These are phyloP conservation scores for Muscina levida DNA, from an alignment of 2,888 invertebrate species.

Conservation along the genomic window DNA sequence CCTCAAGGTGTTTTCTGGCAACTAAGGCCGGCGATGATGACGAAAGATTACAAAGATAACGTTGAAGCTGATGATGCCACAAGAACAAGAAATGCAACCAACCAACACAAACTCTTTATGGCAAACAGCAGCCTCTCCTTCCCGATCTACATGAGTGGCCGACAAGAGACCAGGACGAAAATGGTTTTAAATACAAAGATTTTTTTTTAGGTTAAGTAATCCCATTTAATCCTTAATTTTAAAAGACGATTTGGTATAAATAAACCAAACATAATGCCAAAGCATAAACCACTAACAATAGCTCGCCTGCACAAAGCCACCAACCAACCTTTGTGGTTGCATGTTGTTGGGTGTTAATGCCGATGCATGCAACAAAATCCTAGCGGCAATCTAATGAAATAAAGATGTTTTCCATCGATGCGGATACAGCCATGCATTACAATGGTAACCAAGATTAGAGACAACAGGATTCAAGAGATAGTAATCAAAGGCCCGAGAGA, in stretches of 20 bases:
- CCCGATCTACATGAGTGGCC: no score
- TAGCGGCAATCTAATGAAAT: constrained; percentile 7
- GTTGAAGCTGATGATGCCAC: no score
- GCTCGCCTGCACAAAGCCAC: not conserved
- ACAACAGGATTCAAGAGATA: constrained; percentile 11
- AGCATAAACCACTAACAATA: not conserved
- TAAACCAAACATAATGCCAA: constrained; percentile 41
- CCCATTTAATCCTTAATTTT: constrained; percentile 64
- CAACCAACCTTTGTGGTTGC: not conserved
- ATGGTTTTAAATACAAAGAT: no score
- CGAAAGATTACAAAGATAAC: no score
- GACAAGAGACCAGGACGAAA: no score
- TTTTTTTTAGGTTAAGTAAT: constrained; percentile 61
- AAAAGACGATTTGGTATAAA: constrained; percentile 57
- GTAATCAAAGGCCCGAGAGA: constrained; percentile 1
- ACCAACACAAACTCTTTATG: no score
- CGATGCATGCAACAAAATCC: constrained; percentile 20
- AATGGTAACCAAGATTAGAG: constrained; percentile 49
- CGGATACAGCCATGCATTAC: no score
- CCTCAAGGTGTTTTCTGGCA: constrained; percentile 49
- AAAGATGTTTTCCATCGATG: constrained; percentile 43
- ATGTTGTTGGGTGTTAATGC: not conserved
- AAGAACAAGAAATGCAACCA: no score
- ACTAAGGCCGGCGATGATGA: not conserved
- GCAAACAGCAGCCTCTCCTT: no score